Evolutionary conservation across 2,113 vertebrate species (phyloP), one percentile per base, ranked within the genome.

Genomic region (Cynopterus brachyotis): DNA sequence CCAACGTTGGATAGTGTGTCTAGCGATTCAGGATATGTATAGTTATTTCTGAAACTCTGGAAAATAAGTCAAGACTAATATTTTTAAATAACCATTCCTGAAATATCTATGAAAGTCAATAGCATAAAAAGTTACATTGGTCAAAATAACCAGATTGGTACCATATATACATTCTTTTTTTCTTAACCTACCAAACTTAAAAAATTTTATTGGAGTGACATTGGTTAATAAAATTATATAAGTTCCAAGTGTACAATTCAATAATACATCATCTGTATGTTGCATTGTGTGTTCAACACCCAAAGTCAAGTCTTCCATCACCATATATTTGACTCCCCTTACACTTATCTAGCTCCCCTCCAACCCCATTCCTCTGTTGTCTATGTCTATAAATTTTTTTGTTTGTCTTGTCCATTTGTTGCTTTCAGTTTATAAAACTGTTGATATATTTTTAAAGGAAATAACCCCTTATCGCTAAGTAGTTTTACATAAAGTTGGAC

Each of bases 41-140:
- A 97, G 35, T 97, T 90, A 32, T 88, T 96, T 95, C 75, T 92
- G 94, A 98, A 98, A 86, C 83, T 97, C 98, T 98, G 91, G 76
- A 98, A 98, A 97, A 94, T 22, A 97, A 93, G 5, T 87, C 40
- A 59, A 22, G 70, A 97, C 17, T 88, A 35, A 2, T 57, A 69
- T 89, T 89, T 97, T 95, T 10, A 91, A 97, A 76, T 85, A 94
- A 84, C 0, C 17, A 59, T 72, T 78, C 22, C 35, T 91, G 40
- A 97, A 92, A 60, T 85, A n/a, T 85, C 30, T 79, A 30, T 87
- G 12, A 80, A 93, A 91, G n/a, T 94, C 53, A 90, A 59, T 16
- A 66, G 91, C 45, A 76, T 50, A 10, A 69, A 75, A 55, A 96
- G 19, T 66, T 92, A 89, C 16, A 42, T 24, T 80, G 5, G 26